Percentiles rank a stretch among this genome's conserved stretches.
phyloP scores from a whole-genome alignment of 2,888 invertebrate species.

The Nomada ferruginata region DNA sequence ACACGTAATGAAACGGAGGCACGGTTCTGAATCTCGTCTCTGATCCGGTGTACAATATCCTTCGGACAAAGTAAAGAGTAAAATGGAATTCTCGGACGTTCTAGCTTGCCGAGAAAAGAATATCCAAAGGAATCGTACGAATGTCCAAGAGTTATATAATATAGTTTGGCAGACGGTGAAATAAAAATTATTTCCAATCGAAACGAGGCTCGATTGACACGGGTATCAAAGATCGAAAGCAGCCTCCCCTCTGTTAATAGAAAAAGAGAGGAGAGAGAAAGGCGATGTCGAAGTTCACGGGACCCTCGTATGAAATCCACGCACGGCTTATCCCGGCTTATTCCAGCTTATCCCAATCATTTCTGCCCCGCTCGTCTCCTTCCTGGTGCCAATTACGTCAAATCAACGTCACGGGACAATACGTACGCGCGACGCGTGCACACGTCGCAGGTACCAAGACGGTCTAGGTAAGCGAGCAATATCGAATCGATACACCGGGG shows the following conservation, averaged over 20 bases:
- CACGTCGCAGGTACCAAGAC: conserved; percentile 58
- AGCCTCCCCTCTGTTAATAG: background rate
- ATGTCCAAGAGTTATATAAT: background rate
- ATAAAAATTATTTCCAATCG: background rate
- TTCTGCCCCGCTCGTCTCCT: conserved; percentile 79
- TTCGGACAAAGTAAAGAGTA: too few relatives aligned
- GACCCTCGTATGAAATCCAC: conserved; percentile 70
- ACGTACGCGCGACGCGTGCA: conserved; percentile 51
- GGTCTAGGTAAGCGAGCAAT: conserved; percentile 32
- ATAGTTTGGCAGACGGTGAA: too few relatives aligned
- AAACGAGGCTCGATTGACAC: background rate
- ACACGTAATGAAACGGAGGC: conserved; percentile 9
- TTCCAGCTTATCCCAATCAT: conserved; percentile 84
- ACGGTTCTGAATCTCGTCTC: background rate
- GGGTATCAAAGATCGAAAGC: background rate
- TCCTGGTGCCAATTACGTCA: conserved; percentile 84
- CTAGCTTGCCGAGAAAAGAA: too few relatives aligned
- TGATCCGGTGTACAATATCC: too few relatives aligned
- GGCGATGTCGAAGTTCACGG: conserved; percentile 42
- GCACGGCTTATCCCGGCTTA: conserved; percentile 83
- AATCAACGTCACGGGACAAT: conserved; percentile 83
- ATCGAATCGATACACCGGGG: conserved; percentile 31
- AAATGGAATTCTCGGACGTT: too few relatives aligned
- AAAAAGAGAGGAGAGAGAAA: background rate
- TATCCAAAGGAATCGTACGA: background rate